phyloP scores from a whole-genome alignment of 1,140 invertebrate species.

The Drosophila ercepeae region DNA sequence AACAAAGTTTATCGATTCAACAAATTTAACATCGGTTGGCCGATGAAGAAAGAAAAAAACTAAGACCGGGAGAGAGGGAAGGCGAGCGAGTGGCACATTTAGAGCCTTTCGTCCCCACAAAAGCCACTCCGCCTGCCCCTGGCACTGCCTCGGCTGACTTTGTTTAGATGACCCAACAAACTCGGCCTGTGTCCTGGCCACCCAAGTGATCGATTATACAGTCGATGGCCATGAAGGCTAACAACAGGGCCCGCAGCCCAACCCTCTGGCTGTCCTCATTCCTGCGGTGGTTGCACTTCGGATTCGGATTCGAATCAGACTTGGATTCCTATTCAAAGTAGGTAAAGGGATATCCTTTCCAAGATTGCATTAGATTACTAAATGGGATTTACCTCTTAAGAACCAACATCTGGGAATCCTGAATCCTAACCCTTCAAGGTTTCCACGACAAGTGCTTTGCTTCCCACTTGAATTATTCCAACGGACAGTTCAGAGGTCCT shows the following conservation, averaged over 20 bases:
- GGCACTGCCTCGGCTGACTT: constrained; percentile 33
- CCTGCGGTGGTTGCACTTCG: constrained; percentile 5
- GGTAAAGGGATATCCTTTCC: constrained; percentile 6
- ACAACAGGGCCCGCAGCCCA: constrained; percentile 43
- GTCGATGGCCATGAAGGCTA: constrained; percentile 78
- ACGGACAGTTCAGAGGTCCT: constrained; percentile 2
- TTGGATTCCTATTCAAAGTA: neutral
- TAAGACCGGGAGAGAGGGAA: neutral
- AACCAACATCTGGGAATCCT: neutral
- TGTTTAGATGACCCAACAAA: constrained; percentile 82
- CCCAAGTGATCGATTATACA: constrained; percentile 79
- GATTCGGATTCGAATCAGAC: neutral
- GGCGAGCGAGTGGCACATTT: constrained; percentile 69
- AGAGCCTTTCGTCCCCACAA: constrained; percentile 26
- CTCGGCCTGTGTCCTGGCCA: constrained; percentile 59
- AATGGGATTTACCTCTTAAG: neutral
- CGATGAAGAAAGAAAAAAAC: neutral
- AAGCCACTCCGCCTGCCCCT: constrained; percentile 14
- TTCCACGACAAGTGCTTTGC: constrained; percentile 26
- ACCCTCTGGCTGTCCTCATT: constrained; percentile 61
- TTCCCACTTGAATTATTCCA: constrained; percentile 7
- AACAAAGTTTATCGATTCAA: constrained; percentile 82
- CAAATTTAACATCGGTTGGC: constrained; percentile 60
- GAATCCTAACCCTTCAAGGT: neutral
- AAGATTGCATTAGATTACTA: neutral